Percentiles rank a stretch among this genome's conserved stretches.
Evolutionary conservation across 1,140 invertebrate genomes (phyloP).

Genomic region (Sweltsa coloradensis): DNA sequence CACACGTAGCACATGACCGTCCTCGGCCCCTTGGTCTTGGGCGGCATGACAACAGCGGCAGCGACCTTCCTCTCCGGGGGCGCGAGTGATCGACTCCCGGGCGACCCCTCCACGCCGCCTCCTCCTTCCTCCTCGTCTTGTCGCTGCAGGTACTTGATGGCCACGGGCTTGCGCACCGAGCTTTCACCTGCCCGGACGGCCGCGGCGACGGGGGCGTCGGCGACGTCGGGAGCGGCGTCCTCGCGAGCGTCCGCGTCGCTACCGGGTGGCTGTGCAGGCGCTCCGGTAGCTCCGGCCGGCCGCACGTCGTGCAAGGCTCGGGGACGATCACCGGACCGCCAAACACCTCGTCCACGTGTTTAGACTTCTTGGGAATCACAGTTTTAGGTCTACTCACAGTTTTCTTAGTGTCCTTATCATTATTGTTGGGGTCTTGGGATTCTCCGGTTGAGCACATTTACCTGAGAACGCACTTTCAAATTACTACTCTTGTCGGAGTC

Average conservation of each 20-base stretch:
- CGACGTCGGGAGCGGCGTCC: not conserved
- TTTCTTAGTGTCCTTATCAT: not conserved
- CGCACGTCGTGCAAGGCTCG: constrained; percentile 42
- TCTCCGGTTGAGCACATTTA: not conserved
- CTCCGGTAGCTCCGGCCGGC: constrained; percentile 39
- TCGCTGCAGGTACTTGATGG: constrained; percentile 35
- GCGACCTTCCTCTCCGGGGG: not conserved
- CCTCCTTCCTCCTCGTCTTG: constrained; percentile 14
- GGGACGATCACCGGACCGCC: constrained; percentile 22
- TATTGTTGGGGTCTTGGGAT: not conserved
- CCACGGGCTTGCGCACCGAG: constrained; percentile 37
- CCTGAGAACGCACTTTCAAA: not conserved
- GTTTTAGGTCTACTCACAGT: not conserved
- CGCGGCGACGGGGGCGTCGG: not conserved
- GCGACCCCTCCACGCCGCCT: constrained; percentile 5
- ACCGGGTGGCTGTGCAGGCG: constrained; percentile 42
- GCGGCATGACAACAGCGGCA: constrained; percentile 11
- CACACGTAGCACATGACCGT: constrained; percentile 58
- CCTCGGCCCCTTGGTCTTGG: constrained; percentile 5
- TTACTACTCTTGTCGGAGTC: not conserved
- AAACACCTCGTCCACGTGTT: constrained; percentile 16
- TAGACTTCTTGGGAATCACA: not conserved
- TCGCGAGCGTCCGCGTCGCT: constrained; percentile 10
- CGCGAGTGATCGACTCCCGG: not conserved
- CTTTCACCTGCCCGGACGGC: constrained; percentile 19